Evolutionary conservation across 2,888 invertebrate species (phyloP), one percentile per base, ranked within the genome.

Genomic region (Diploptera punctata): DNA sequence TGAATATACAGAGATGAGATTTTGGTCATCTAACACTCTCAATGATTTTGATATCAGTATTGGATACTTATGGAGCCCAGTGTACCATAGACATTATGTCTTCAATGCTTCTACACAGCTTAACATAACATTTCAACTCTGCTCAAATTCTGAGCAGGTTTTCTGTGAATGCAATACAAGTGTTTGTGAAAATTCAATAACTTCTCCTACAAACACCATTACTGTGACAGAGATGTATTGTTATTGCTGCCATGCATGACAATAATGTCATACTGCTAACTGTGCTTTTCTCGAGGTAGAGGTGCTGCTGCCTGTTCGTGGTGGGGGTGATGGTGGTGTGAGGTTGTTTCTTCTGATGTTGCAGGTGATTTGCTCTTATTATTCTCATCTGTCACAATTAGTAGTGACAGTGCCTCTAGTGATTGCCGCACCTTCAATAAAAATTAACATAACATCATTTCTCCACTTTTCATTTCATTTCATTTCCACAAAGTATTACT

Each of bases 381-480:
- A 38, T 31, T 62, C 16, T 70, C 70, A 9, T 73, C 73, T 19
- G 73, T 24, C 13, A 70, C 70, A 16, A 73, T 73, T 74, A 93
- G 88, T 77, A 91, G 89, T 24, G 93, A 93, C 76, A 94, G 83
- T 67, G 91, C 91, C 83, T 94, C 93, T 80, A 94, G 82, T 70
- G 93, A 93, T 82, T 93, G 91, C 75, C 93, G 88, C 73, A 93
- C 93, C 93, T 93, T 24, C 21, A 33, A 33, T 10, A 33, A n/a
- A n/a, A n/a, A n/a, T n/a, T n/a, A n/a, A n/a, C n/a, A n/a, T n/a
- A n/a, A n/a, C n/a, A n/a, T n/a, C n/a, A n/a, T n/a, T n/a, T n/a
- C n/a, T n/a, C n/a, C n/a, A n/a, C n/a, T n/a, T n/a, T n/a, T n/a
- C n/a, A n/a, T n/a, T n/a, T n/a, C n/a, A n/a, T n/a, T n/a, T n/a